phyloP scores from a whole-genome alignment of 2,113 vertebrate species.

The Macquaria australasica region DNA sequence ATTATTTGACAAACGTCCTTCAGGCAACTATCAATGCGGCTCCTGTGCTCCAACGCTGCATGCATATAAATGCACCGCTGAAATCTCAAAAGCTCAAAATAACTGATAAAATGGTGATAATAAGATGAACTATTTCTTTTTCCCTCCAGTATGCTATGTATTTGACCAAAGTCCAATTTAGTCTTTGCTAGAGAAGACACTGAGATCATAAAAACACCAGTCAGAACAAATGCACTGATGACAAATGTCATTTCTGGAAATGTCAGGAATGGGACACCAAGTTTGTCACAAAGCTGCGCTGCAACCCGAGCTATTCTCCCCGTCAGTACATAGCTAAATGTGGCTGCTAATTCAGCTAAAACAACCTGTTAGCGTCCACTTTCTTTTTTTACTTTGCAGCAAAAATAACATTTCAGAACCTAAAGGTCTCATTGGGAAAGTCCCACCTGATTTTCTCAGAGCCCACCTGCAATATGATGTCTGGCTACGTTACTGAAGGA shows the following conservation, averaged over 20 bases:
- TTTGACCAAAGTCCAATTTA: conserved; percentile 17
- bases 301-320: neutral
- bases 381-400: neutral
- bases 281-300: neutral
- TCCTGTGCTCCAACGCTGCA: neutral
- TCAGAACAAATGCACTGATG: conserved; percentile 8
- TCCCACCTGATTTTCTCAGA: neutral
- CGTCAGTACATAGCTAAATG: neutral
- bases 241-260: too few species aligned
- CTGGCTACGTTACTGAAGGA: too few species aligned
- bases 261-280: too few species aligned
- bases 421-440: neutral
- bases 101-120: conserved; percentile 24
- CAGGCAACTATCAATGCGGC: conserved; percentile 20
- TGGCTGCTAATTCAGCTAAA: neutral
- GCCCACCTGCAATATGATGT: neutral
- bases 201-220: conserved; percentile 9
- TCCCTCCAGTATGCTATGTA: conserved; percentile 9
- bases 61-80: neutral
- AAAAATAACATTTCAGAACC: neutral
- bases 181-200: neutral
- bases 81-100: neutral
- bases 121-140: conserved; percentile 9
- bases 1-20: conserved; percentile 36
- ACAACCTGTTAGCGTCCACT: neutral